These are phyloP conservation scores for Leucozona laternaria DNA, from an alignment of 2,888 invertebrate species.

Conservation along the genomic window DNA sequence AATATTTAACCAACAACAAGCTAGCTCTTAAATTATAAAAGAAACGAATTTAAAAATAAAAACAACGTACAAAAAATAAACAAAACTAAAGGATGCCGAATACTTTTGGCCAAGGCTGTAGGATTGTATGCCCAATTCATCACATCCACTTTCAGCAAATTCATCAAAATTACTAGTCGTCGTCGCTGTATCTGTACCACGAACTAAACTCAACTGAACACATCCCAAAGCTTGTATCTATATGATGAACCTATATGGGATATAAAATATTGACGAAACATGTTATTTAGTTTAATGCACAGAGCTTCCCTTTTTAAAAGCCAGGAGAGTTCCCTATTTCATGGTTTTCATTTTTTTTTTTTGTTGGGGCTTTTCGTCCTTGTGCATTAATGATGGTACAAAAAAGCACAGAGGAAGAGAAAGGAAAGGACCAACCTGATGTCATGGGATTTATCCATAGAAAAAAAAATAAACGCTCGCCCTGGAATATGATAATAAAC, in stretches of 20 bases:
- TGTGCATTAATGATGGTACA: constrained; percentile 58
- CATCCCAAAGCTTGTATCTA: background rate
- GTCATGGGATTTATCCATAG: background rate
- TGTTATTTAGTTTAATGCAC: constrained; percentile 66
- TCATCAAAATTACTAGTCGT: constrained; percentile 38
- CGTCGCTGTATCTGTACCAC: background rate
- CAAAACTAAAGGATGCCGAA: background rate
- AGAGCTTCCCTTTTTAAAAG: constrained; percentile 9
- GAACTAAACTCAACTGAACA: background rate
- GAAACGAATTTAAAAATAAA: too few species aligned
- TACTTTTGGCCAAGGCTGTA: background rate
- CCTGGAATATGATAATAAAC: constrained; percentile 60
- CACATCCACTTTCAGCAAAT: constrained; percentile 52
- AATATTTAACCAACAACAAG: too few species aligned
- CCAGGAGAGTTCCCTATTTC: constrained; percentile 27
- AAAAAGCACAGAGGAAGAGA: background rate
- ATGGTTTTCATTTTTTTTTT: constrained; percentile 19
- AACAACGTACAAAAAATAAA: background rate
- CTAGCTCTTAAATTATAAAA: background rate
- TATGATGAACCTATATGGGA: constrained; percentile 12
- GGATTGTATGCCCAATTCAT: constrained; percentile 5
- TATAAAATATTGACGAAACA: constrained; percentile 74
- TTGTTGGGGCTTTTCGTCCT: constrained; percentile 31
- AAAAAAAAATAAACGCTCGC: background rate
- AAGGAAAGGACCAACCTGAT: background rate